These are phyloP conservation scores for Napeogenes sylphis DNA, from an alignment of 2,888 invertebrate species.

Conservation along the genomic window DNA sequence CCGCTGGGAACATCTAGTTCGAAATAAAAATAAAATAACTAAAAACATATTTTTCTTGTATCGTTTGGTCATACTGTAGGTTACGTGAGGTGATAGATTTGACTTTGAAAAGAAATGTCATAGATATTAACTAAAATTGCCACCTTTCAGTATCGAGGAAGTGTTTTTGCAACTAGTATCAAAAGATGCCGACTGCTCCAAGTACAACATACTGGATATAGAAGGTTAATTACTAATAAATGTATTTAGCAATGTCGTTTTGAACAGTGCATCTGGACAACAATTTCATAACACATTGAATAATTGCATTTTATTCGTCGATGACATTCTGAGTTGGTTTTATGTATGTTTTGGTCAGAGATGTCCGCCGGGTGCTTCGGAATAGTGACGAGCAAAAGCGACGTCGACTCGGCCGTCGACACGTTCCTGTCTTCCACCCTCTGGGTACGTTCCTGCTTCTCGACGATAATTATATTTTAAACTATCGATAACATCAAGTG, in stretches of 20 bases:
- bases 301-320: no score
- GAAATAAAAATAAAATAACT: no score
- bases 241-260: no score
- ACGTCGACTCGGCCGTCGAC: slow-evolving; percentile 47
- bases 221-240: not conserved
- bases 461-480: no score
- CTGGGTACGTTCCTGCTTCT: slow-evolving; percentile 27
- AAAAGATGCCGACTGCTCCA: not conserved
- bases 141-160: not conserved
- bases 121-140: not conserved
- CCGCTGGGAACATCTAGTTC: no score
- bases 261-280: not conserved
- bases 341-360: slow-evolving; percentile 11
- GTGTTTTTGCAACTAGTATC: not conserved
- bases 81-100: no score
- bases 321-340: not conserved
- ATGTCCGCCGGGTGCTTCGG: slow-evolving; percentile 18
- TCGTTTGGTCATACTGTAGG: no score
- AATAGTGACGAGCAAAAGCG: slow-evolving; percentile 38
- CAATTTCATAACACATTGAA: not conserved
- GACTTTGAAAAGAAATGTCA: no score
- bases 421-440: slow-evolving; percentile 34
- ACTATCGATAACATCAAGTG: no score
- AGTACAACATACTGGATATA: not conserved
- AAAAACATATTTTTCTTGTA: no score